Conservation (phyloP, 2,113 vertebrate species). For the Cololabis saira region DNA sequence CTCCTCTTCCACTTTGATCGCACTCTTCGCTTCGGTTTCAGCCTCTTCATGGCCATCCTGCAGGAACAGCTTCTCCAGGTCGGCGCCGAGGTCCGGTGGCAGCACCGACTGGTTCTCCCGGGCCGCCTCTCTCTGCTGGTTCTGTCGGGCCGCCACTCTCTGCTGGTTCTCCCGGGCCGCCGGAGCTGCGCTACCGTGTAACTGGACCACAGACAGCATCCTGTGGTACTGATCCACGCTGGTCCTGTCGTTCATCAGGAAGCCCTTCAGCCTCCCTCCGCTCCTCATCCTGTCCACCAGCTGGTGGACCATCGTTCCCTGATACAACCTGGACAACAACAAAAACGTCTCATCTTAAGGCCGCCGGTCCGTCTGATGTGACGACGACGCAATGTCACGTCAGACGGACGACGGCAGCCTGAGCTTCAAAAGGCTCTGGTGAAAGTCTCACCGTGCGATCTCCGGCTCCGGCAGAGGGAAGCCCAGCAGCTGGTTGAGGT, state of each 20-base stretch:
- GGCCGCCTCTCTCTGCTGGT: not conserved
- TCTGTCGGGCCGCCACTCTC: not conserved
- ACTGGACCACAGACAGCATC: conserved; percentile 65
- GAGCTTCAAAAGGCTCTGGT: no score
- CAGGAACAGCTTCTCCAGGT: conserved; percentile 6
- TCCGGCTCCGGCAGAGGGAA: conserved; percentile 84
- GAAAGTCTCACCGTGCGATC: conserved; percentile 77
- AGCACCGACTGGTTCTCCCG: no score
- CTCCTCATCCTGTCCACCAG: conserved; percentile 33
- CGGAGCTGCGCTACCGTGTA: no score
- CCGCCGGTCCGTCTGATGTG: not conserved
- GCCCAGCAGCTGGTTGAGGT: conserved; percentile 87
- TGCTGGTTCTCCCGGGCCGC: not conserved
- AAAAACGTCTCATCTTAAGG: not conserved
- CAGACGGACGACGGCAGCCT: no score
- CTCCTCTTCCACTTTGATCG: not conserved
- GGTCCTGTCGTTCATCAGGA: not conserved
- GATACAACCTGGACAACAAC: conserved; percentile 79
- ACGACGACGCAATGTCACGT: not conserved
- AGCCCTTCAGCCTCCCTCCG: not conserved
- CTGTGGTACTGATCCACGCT: conserved; percentile 66
- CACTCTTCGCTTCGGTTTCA: fast-evolving
- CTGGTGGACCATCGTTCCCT: conserved; percentile 83
- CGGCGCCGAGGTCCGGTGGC: not conserved
- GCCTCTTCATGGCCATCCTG: not conserved